Percentiles rank a stretch among this genome's conserved stretches.
These are phyloP conservation scores for Sinodicranocentrus sp. DNA, from an alignment of 2,888 invertebrate species.

Conservation along the genomic window DNA sequence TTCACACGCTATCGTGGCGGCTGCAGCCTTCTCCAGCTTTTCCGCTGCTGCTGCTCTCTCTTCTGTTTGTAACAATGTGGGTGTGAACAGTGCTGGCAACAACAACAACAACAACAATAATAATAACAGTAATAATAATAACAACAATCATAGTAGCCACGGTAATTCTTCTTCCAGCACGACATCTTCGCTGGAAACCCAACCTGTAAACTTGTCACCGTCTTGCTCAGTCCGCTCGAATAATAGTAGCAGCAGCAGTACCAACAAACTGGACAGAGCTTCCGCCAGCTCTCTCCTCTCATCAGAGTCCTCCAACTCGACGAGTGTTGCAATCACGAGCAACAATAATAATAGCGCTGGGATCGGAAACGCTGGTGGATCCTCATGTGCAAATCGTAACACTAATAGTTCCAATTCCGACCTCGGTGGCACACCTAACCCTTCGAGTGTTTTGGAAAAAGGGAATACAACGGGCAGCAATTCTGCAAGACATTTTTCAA, in stretches of 20 bases:
- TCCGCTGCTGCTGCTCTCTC: conserved; percentile 63
- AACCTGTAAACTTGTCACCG: conserved; percentile 64
- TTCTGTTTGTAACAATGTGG: conserved; percentile 26
- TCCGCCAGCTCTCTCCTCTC: conserved; percentile 25
- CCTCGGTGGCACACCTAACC: no score
- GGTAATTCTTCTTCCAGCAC: conserved; percentile 26
- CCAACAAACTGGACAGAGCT: conserved; percentile 40
- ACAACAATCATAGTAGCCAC: not conserved
- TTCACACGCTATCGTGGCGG: conserved; percentile 57
- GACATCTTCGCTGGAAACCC: conserved; percentile 28
- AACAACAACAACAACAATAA: conserved; percentile 26
- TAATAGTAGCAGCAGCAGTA: conserved; percentile 33
- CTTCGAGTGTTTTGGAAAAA: not conserved
- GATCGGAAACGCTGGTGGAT: not conserved
- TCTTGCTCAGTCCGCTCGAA: conserved; percentile 46
- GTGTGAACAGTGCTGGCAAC: conserved; percentile 9
- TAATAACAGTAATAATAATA: no score
- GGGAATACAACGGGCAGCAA: not conserved
- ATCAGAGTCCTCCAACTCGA: conserved; percentile 22
- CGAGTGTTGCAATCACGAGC: conserved; percentile 3
- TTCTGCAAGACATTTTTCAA: conserved; percentile 49
- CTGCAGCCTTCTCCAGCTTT: conserved; percentile 69
- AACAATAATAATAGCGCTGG: not conserved
- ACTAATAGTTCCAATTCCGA: not conserved
- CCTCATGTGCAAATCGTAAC: conserved; percentile 26